phyloP scores from a whole-genome alignment of 2,113 vertebrate species.

The Cynoglossus semilaevis region DNA sequence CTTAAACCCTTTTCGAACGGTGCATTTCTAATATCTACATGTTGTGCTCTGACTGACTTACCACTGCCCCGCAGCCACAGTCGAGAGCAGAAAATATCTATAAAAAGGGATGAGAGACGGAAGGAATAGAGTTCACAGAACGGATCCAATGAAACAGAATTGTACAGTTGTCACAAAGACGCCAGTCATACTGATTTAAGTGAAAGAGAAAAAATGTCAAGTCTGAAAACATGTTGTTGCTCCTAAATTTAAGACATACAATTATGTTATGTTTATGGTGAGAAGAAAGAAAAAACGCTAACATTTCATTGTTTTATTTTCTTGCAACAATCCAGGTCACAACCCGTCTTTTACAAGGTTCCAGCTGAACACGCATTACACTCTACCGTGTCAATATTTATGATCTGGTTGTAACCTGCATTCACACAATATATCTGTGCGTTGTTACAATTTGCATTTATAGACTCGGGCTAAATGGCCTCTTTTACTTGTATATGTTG shows the following conservation, averaged over 20 bases:
- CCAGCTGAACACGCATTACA: slow-evolving; percentile 50
- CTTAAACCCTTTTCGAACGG: slow-evolving; percentile 24
- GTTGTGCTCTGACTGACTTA: slow-evolving; percentile 40
- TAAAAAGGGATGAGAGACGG: not conserved
- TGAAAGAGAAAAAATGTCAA: not conserved
- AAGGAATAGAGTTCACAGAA: not conserved
- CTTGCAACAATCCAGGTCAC: slow-evolving; percentile 51
- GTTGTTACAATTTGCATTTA: slow-evolving; percentile 62
- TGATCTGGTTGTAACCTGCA: slow-evolving; percentile 52
- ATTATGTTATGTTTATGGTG: slow-evolving; percentile 19
- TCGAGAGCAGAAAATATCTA: slow-evolving; percentile 7
- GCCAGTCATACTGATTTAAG: not conserved
- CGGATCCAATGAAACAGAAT: not conserved
- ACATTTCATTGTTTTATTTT: slow-evolving; percentile 28
- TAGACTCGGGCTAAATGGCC: slow-evolving; percentile 37
- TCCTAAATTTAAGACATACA: not conserved
- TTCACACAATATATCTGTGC: slow-evolving; percentile 45
- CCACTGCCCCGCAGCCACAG: slow-evolving; percentile 29
- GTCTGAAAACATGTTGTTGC: not conserved
- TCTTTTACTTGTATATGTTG: slow-evolving; percentile 35
- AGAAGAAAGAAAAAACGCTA: slow-evolving; percentile 28
- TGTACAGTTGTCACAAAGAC: not conserved
- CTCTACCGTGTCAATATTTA: slow-evolving; percentile 71
- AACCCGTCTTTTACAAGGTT: slow-evolving; percentile 49
- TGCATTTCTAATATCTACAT: slow-evolving; percentile 47